Evolutionary conservation across 1,140 invertebrate genomes (phyloP).

Genomic region (Cyphomyrmex costatus): DNA sequence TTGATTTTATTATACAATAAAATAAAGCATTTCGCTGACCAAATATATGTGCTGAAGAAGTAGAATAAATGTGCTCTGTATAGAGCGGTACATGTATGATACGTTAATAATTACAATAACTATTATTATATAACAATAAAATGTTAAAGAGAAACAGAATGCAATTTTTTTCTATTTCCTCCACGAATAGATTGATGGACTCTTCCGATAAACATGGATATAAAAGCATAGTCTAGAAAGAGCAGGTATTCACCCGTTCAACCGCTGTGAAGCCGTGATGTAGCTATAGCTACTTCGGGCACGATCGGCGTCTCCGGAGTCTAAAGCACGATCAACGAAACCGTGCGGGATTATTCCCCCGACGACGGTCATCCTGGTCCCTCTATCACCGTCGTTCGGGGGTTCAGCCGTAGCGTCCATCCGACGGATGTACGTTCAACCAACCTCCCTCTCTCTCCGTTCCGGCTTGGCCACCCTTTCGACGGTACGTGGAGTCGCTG

Average conservation of each 20-base stretch:
- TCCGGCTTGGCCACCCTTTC: constrained; percentile 39
- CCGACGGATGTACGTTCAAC: constrained; percentile 69
- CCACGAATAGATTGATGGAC: neutral
- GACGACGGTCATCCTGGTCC: constrained; percentile 55
- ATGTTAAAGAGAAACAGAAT: neutral
- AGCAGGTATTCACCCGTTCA: neutral
- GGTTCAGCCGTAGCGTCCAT: constrained; percentile 70
- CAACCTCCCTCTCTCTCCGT: neutral
- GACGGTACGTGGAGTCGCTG: neutral
- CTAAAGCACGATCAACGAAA: constrained; percentile 25
- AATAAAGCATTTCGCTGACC: neutral
- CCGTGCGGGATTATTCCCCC: constrained; percentile 41
- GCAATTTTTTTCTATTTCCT: neutral
- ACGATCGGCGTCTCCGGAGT: constrained; percentile 7
- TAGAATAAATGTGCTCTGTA: neutral
- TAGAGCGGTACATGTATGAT: neutral
- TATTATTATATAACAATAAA: neutral
- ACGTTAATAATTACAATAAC: neutral
- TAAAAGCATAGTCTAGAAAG: neutral
- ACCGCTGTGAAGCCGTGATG: too few relatives aligned
- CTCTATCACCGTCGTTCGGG: constrained; percentile 46
- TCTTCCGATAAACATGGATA: neutral
- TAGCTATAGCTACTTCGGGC: neutral
- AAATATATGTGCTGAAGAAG: neutral
- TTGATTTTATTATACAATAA: neutral